Evolutionary conservation across 2,888 invertebrate species (phyloP), one percentile per base, ranked within the genome.

Genomic region (Latrodectus hesperus): DNA sequence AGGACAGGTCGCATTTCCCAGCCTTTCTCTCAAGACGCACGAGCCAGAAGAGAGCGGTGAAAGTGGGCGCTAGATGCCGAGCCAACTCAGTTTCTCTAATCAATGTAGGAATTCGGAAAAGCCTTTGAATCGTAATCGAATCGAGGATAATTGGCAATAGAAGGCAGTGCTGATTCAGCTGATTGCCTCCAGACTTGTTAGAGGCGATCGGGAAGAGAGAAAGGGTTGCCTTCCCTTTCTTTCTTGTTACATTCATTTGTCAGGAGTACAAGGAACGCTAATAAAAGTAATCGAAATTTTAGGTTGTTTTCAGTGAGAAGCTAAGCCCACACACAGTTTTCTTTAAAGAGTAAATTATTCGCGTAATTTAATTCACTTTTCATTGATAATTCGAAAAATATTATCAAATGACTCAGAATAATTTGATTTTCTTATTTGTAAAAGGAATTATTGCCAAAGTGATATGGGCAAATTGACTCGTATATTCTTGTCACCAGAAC

Each of bases 91-190:
- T 53, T 51, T 49, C 51, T 65, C 76, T 64, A 68, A 77, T 87
- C 86, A 87, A 81, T 81, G 86, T 60, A 53, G 86, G 86, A 87
- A 87, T 87, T 87, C 77, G 74, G 71, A 70, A 38, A 38, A 38
- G 77, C 77, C 81, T 87, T 87, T 87, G 86, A 81, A 77, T 87
- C 86, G 76, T 87, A 87, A 87, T 87, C 81, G 86, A 87, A 87
- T 87, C 77, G 81, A 68, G 77, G 53, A 80, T 87, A 87, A 87
- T 87, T 87, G 86, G 81, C 86, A 81, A 81, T 87, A 77, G 86
- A 81, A 81, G 81, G 60, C 82, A 68, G 72, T 64, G 82, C 75
- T 82, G 82, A 82, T 65, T 53, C 17, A 26, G 81, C 65, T 77
- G 81, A 87, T 81, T 87, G 80, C 60, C 60, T 55, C 10, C 6